A percentile compares a stretch with the other conserved stretches of the same genome.
Conservation (phyloP, 1,140 invertebrate genomes). For the Argopecten irradians region DNA sequence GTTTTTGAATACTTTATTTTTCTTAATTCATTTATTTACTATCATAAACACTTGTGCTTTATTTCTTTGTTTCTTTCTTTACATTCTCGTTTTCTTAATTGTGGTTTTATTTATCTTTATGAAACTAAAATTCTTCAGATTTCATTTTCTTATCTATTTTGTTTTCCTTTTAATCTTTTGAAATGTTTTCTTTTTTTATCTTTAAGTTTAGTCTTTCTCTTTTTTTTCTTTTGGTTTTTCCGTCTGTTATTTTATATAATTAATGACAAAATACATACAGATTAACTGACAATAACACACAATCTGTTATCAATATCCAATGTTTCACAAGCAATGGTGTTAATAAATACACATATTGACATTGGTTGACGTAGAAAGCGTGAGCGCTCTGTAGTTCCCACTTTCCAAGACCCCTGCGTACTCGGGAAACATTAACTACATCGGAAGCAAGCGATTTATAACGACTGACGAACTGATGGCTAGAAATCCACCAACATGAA, state of each 20-base stretch:
- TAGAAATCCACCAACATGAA: background rate
- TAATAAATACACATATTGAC: background rate
- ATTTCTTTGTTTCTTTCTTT: too few relatives aligned
- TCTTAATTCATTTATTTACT: too few relatives aligned
- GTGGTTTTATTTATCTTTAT: too few relatives aligned
- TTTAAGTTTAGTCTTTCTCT: too few relatives aligned
- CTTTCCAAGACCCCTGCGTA: background rate
- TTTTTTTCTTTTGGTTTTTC: background rate
- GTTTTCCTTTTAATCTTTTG: too few relatives aligned
- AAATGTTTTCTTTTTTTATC: too few relatives aligned
- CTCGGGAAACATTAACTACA: background rate
- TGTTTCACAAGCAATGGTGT: background rate
- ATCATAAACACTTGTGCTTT: too few relatives aligned
- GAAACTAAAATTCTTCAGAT: too few relatives aligned
- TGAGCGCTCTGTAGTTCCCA: background rate
- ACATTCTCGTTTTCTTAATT: too few relatives aligned
- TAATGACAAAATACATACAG: background rate
- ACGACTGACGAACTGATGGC: conserved; percentile 2
- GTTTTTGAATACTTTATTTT: too few relatives aligned
- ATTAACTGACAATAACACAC: background rate
- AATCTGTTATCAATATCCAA: background rate
- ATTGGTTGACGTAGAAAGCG: background rate
- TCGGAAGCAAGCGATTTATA: background rate
- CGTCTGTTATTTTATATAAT: background rate
- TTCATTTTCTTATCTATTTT: too few relatives aligned